phyloP scores from a whole-genome alignment of 2,113 vertebrate species.

The Buteo buteo region DNA sequence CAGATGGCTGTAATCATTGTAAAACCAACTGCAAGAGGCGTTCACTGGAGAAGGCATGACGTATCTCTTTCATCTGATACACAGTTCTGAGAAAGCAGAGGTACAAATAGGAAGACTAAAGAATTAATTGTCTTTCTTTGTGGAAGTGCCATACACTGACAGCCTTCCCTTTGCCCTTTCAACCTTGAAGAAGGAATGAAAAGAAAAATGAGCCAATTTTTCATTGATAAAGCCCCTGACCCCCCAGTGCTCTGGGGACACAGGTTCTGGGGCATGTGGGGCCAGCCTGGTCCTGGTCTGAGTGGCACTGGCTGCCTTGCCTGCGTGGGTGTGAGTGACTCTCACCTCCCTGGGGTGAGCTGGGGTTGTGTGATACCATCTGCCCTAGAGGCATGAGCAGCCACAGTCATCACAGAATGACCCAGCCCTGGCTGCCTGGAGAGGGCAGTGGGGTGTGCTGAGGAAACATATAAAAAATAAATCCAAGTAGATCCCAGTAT shows the following conservation, averaged over 20 bases:
- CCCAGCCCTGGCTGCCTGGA: neutral
- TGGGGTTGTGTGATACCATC: neutral
- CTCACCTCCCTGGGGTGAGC: neutral
- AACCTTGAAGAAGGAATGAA: neutral
- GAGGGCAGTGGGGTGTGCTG: neutral
- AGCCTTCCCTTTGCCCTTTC: neutral
- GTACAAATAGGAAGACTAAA: neutral
- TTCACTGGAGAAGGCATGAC: neutral
- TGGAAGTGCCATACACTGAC: neutral
- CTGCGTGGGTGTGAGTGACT: neutral
- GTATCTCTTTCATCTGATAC: neutral
- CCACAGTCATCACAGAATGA: neutral
- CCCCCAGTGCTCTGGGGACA: neutral
- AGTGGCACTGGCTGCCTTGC: accelerated
- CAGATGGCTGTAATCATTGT: neutral
- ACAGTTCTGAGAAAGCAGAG: neutral
- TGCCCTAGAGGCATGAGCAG: neutral
- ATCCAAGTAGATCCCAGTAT: neutral
- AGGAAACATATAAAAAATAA: neutral
- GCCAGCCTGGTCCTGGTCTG: neutral
- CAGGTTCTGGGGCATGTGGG: neutral
- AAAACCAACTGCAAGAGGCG: neutral
- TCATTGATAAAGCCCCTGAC: neutral
- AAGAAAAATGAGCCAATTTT: neutral
- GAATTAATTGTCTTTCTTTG: neutral